These are phyloP conservation scores for Antennarius striatus DNA, from an alignment of 2,113 vertebrate genomes.

Conservation along the genomic window DNA sequence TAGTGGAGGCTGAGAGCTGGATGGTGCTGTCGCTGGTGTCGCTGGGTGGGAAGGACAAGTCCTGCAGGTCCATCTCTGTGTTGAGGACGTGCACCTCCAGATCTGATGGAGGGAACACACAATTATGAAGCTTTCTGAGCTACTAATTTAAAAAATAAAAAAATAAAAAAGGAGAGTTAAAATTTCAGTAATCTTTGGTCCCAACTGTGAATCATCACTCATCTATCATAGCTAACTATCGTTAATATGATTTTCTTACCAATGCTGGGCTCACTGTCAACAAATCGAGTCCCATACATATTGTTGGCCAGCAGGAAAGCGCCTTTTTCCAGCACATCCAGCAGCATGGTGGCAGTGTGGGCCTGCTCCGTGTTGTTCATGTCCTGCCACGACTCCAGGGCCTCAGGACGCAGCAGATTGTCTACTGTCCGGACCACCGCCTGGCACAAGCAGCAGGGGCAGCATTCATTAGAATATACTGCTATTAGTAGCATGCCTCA, in stretches of 20 bases:
- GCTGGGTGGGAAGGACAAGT: constrained; percentile 89
- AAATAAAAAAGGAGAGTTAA: neutral
- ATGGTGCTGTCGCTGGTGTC: constrained; percentile 88
- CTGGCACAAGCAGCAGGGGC: constrained; percentile 60
- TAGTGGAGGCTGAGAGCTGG: constrained; percentile 90
- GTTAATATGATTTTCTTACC: constrained; percentile 73
- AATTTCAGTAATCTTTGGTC: neutral
- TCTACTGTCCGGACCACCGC: constrained; percentile 92
- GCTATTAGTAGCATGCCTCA: neutral
- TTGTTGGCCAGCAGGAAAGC: constrained; percentile 93
- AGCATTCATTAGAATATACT: neutral
- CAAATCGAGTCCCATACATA: constrained; percentile 88
- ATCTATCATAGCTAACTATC: neutral
- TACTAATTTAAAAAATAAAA: neutral
- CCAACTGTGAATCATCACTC: neutral
- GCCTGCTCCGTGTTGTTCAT: constrained; percentile 93
- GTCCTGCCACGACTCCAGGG: constrained; percentile 90
- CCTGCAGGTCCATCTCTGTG: constrained; percentile 89
- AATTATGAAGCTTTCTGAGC: neutral
- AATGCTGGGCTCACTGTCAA: constrained; percentile 86
- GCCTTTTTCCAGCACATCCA: constrained; percentile 91
- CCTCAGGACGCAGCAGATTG: constrained; percentile 87
- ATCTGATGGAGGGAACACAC: constrained; percentile 72
- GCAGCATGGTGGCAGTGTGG: constrained; percentile 92
- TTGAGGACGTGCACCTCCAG: constrained; percentile 90